Evolutionary conservation across 2,797 vertebrate species (phyloP), one percentile per base, ranked within the genome.

Genomic region (Malurus splendens): DNA sequence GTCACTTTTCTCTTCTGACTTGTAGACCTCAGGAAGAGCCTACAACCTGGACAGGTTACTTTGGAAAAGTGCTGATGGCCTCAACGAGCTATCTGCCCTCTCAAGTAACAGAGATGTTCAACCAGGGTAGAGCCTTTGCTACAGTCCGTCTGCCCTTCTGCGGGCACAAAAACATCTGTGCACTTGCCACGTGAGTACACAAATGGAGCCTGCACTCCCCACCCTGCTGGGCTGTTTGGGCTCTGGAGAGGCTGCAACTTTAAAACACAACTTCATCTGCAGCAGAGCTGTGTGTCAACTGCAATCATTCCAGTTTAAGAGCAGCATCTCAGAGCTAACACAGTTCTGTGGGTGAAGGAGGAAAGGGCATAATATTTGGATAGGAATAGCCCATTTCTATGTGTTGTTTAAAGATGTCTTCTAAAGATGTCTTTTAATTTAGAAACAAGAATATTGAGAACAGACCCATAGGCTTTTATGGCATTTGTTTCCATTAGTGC

Each of bases 61-160:
- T 99, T 60, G 98, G 99, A 33, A 99, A 99, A 95, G 98, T 99
- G 32, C 97, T 99, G 93, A 98, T 99, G 99, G 98, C 98, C 5
- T 99, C 99, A 18, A 99, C 99, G 41, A 99, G 98, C 93, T 99
- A 99, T 95, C 94, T 99, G 96, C 99, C 99, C 48, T 98, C 99
- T 50, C 99, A 99, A 96, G 99, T 99, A 51, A 99, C 99, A 1
- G 99, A 99, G 94, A 99, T 99, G 99, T 99, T 99, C 97, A 99
- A 98, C 87, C 99, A 99, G 96, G 99, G 99, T 9, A 97, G 99
- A 95, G 99, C 99, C 87, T 99, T 99, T 41, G 99, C 99, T 70
- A 99, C 99, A 0, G 99, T 99, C 47, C 98, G 99, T 65, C 97
- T 99, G 96, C 99, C 99, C 2, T 99, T 99, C 97, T 99, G 98